These are phyloP conservation scores for Tenthredo amoena DNA, from an alignment of 2,888 invertebrate genomes.

Conservation along the genomic window DNA sequence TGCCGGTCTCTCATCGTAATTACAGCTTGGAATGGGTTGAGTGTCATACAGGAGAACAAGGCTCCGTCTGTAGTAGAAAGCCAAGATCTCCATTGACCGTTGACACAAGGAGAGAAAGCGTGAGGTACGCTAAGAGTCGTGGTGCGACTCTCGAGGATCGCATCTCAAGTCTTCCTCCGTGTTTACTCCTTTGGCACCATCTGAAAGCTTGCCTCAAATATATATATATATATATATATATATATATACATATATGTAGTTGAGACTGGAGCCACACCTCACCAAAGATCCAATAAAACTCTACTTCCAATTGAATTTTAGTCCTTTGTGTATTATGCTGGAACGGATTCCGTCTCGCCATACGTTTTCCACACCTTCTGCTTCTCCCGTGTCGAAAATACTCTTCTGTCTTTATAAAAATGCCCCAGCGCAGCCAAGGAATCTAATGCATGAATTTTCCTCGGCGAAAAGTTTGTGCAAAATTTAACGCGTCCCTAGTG, in stretches of 20 bases:
- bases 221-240: background rate
- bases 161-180: constrained; percentile 48
- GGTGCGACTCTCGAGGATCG: constrained; percentile 66
- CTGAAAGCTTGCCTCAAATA: background rate
- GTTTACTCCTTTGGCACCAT: constrained; percentile 37
- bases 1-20: constrained; percentile 64
- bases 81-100: constrained; percentile 69
- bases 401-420: background rate
- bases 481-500: background rate
- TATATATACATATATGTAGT: background rate
- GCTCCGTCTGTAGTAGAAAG: constrained; percentile 32
- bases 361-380: background rate
- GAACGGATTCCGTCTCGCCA: constrained; percentile 17
- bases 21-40: constrained; percentile 67
- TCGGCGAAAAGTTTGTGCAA: background rate
- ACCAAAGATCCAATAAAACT: constrained; percentile 52
- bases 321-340: constrained; percentile 47
- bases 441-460: background rate
- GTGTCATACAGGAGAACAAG: constrained; percentile 59
- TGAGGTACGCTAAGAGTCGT: constrained; percentile 67
- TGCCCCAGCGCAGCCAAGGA: background rate
- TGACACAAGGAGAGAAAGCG: constrained; percentile 67
- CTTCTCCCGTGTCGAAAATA: background rate
- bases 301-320: constrained; percentile 50
- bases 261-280: constrained; percentile 4